These are phyloP conservation scores for Pangasius djambal DNA, from an alignment of 2,797 vertebrate species.

Conservation along the genomic window DNA sequence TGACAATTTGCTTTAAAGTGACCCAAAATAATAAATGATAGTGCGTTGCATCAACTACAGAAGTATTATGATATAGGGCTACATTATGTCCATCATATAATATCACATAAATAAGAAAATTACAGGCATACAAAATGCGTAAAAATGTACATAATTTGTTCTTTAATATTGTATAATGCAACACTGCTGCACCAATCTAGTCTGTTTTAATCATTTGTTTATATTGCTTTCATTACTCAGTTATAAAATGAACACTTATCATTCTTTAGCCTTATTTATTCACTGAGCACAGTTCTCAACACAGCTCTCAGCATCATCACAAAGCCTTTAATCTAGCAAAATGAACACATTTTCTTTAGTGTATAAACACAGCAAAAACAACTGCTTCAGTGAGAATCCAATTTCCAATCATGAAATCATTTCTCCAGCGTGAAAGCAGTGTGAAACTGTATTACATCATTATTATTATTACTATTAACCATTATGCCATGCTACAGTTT, in stretches of 20 bases:
- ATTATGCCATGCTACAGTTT: neutral
- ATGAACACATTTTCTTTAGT: neutral
- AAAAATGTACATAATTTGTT: neutral
- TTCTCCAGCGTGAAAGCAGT: neutral
- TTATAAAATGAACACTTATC: neutral
- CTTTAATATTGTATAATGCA: neutral
- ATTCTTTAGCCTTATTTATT: neutral
- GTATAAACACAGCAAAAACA: constrained; percentile 9
- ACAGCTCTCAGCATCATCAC: neutral
- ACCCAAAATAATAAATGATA: neutral
- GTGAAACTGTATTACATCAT: constrained; percentile 11
- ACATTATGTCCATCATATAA: neutral
- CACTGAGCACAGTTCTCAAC: neutral
- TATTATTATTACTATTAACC: neutral
- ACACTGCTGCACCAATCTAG: neutral
- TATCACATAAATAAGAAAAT: neutral
- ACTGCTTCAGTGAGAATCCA: neutral
- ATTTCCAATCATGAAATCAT: neutral
- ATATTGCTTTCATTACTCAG: neutral
- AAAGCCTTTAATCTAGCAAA: constrained; percentile 2
- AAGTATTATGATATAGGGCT: neutral
- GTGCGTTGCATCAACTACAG: neutral
- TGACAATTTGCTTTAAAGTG: neutral
- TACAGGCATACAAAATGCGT: neutral
- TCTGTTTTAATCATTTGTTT: neutral